A percentile compares a stretch with the other conserved stretches of the same genome.
These are phyloP conservation scores for Tachina grossa DNA, from an alignment of 2,888 invertebrate genomes.

Conservation along the genomic window DNA sequence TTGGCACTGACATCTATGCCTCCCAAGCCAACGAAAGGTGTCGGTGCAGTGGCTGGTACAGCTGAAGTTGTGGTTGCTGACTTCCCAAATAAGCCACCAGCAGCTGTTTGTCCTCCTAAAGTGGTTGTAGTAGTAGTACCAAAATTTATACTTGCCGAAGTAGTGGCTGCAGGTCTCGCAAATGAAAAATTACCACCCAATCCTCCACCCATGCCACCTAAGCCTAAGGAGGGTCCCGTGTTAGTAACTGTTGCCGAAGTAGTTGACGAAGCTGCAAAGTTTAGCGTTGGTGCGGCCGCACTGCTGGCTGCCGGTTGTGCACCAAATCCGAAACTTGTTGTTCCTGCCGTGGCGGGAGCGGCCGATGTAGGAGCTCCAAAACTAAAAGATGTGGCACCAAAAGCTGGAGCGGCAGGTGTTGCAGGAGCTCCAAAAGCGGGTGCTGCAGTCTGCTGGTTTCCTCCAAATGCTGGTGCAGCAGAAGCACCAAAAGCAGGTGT, in stretches of 20 bases:
- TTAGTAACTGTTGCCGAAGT: constrained; percentile 50
- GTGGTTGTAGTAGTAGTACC: constrained; percentile 78
- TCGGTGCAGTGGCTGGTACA: constrained; percentile 74
- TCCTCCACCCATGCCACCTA: constrained; percentile 71
- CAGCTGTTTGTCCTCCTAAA: constrained; percentile 75
- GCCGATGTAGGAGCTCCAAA: constrained; percentile 54
- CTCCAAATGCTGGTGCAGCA: constrained; percentile 65
- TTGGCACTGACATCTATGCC: constrained; percentile 81
- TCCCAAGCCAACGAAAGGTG: constrained; percentile 80
- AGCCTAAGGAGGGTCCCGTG: constrained; percentile 71
- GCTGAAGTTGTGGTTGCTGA: constrained; percentile 67
- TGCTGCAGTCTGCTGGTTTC: constrained; percentile 65
- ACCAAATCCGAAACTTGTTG: constrained; percentile 73
- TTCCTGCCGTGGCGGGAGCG: constrained; percentile 58
- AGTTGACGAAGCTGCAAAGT: constrained; percentile 72
- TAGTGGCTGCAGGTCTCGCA: constrained; percentile 76
- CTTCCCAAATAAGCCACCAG: constrained; percentile 77
- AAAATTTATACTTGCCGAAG: constrained; percentile 80
- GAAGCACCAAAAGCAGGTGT: constrained; percentile 68
- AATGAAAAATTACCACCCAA: constrained; percentile 75
- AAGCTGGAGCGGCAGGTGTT: constrained; percentile 70
- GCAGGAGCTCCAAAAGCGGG: constrained; percentile 74
- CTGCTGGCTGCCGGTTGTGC: constrained; percentile 63
- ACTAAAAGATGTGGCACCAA: constrained; percentile 60
- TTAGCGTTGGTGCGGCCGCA: constrained; percentile 72